Conservation (phyloP, 1,140 invertebrate species). For the Macrosteles quadrilineatus region DNA sequence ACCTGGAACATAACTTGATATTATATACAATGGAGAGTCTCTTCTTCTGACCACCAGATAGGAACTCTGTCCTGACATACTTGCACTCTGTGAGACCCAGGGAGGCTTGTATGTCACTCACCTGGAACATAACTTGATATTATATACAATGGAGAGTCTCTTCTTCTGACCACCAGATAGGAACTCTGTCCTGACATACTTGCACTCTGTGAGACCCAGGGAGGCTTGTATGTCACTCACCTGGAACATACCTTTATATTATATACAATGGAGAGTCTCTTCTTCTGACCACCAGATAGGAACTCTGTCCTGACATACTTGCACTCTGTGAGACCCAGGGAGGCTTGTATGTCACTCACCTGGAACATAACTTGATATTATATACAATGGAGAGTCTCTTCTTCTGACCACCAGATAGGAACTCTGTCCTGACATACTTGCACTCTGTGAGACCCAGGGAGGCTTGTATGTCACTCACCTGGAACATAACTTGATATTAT, state of each 20-base stretch:
- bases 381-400: constrained; percentile 92
- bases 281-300: too few relatives aligned
- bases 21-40: too few relatives aligned
- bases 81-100: constrained; percentile 70
- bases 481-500: too few relatives aligned
- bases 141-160: too few relatives aligned
- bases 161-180: too few relatives aligned
- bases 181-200: constrained; percentile 74
- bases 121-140: too few relatives aligned
- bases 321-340: constrained; percentile 69
- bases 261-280: too few relatives aligned
- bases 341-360: constrained; percentile 82
- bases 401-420: constrained; percentile 85
- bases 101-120: constrained; percentile 82
- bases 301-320: constrained; percentile 76
- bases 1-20: too few relatives aligned
- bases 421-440: constrained; percentile 74
- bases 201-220: constrained; percentile 68
- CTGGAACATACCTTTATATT: too few relatives aligned
- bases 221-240: constrained; percentile 83
- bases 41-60: constrained; percentile 92
- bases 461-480: constrained; percentile 80
- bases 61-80: constrained; percentile 74
- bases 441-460: constrained; percentile 72
- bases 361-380: too few relatives aligned